Evolutionary conservation across 2,888 invertebrate genomes (phyloP).

Genomic region (Ischnura elegans): DNA sequence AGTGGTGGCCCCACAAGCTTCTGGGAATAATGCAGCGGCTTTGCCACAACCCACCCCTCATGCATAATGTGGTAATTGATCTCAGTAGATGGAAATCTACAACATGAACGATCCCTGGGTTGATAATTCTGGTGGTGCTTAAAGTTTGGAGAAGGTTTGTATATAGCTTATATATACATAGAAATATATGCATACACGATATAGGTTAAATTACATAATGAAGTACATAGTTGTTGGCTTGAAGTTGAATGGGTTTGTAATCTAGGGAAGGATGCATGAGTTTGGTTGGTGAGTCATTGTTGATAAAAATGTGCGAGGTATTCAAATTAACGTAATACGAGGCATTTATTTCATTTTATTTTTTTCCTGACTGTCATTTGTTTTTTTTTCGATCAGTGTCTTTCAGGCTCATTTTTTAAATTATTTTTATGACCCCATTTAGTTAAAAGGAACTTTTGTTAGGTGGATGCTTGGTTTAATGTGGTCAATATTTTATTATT

Average conservation of each 20-base stretch:
- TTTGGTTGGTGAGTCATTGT: neutral
- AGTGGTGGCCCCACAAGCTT: conserved; percentile 35
- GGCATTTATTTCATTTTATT: conserved; percentile 46
- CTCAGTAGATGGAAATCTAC: conserved; percentile 48
- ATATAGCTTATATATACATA: conserved; percentile 16
- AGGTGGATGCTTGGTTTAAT: neutral
- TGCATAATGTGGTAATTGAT: conserved; percentile 50
- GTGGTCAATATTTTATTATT: neutral
- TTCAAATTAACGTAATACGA: neutral
- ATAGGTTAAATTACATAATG: neutral
- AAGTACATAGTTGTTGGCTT: conserved; percentile 1
- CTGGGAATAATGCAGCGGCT: conserved; percentile 19
- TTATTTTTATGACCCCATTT: neutral
- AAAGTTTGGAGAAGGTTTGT: conserved; percentile 43
- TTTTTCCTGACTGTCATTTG: neutral
- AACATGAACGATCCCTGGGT: neutral
- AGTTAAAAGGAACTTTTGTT: neutral
- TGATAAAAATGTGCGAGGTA: neutral
- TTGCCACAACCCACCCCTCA: conserved; percentile 61
- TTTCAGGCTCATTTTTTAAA: conserved; percentile 34
- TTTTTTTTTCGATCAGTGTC: conserved; percentile 34
- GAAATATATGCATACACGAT: neutral
- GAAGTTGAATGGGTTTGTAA: conserved; percentile 23
- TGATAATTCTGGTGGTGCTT: conserved; percentile 26
- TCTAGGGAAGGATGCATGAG: neutral